Percentiles rank a stretch among this genome's conserved stretches.
Evolutionary conservation across 2,113 vertebrate species (phyloP).

Genomic region (Cyprinus carpio): DNA sequence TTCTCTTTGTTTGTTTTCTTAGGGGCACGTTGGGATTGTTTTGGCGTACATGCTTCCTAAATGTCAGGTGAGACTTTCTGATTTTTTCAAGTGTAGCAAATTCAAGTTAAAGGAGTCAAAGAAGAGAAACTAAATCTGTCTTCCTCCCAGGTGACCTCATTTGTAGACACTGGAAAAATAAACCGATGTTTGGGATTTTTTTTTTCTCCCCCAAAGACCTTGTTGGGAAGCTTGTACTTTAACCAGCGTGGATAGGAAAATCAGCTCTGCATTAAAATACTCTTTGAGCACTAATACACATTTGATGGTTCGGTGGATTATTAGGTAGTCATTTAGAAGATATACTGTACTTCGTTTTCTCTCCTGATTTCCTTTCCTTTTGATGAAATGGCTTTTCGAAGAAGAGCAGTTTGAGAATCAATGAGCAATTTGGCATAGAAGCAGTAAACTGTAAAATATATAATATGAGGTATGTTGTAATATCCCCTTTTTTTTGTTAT

Average conservation of each 20-base stretch:
- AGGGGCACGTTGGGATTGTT: slow-evolving; percentile 96
- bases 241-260: neutral
- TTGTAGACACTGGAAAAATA: slow-evolving; percentile 4
- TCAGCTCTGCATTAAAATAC: neutral
- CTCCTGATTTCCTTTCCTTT: neutral
- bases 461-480: neutral
- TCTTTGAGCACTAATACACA: neutral
- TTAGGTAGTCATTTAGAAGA: neutral
- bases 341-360: neutral
- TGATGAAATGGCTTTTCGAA: neutral
- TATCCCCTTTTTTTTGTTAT: slow-evolving; percentile 16
- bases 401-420: neutral
- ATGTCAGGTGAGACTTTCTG: slow-evolving; percentile 82
- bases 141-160: slow-evolving; percentile 19
- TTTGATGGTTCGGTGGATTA: slow-evolving; percentile 23
- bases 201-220: neutral
- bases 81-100: neutral
- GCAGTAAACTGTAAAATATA: neutral
- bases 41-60: slow-evolving; percentile 85
- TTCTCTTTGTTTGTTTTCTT: slow-evolving; percentile 47
- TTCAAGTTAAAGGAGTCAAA: neutral
- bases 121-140: slow-evolving; percentile 27
- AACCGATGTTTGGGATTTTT: neutral
- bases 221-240: neutral
- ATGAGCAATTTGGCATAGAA: neutral